Percentiles rank a stretch among this genome's conserved stretches.
Conservation (phyloP, 2,888 invertebrate species). For the Euplexia lucipara region DNA sequence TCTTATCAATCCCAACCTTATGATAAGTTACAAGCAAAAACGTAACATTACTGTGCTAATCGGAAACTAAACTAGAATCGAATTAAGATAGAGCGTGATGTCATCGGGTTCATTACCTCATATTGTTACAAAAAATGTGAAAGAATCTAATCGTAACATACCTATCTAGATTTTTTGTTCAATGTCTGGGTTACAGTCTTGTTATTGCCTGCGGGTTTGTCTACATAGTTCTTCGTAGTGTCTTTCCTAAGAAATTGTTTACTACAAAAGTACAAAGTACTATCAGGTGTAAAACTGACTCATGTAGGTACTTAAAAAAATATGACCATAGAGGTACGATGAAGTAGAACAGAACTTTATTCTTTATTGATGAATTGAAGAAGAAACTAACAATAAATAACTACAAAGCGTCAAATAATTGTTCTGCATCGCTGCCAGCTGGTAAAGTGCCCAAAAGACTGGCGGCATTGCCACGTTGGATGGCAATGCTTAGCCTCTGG, state of each 20-base stretch:
- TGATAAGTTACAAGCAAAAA: too few species aligned
- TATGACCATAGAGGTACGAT: not conserved
- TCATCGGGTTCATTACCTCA: constrained; percentile 52
- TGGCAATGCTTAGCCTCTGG: too few species aligned
- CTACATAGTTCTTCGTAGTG: not conserved
- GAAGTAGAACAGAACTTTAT: too few species aligned
- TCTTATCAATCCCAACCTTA: too few species aligned
- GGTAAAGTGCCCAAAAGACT: too few species aligned
- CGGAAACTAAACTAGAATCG: constrained; percentile 29
- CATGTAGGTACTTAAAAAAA: not conserved
- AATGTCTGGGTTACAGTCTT: constrained; percentile 34
- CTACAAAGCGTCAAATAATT: too few species aligned
- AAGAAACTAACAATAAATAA: too few species aligned
- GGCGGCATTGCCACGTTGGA: too few species aligned
- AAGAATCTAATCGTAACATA: constrained; percentile 55
- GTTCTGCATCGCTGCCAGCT: too few species aligned
- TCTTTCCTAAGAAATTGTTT: too few species aligned
- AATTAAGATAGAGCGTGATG: constrained; percentile 27
- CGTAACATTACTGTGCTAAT: too few species aligned
- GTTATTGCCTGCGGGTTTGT: not conserved
- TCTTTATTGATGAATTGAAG: too few species aligned
- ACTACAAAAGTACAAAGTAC: not conserved
- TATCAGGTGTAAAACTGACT: not conserved
- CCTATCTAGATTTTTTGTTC: constrained; percentile 52
- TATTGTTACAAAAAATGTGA: constrained; percentile 53